Evolutionary conservation across 2,888 invertebrate genomes (phyloP), one percentile per base, ranked within the genome.

Genomic region (Allacma fusca): DNA sequence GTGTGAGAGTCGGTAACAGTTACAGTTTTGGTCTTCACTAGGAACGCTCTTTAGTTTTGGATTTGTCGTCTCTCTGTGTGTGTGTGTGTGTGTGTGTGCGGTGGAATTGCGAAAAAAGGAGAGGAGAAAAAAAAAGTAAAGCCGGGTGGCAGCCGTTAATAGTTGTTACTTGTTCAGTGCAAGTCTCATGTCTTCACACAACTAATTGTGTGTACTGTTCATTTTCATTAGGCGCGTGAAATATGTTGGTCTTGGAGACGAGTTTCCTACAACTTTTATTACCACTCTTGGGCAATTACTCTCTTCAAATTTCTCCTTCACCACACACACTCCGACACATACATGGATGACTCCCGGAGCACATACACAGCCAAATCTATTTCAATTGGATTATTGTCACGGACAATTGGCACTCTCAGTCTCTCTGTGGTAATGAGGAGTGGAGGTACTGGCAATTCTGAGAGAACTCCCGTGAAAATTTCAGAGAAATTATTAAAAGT

Each of bases 141-240:
- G 34, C 34, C 34, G 34, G 34, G 34, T 34, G 34, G 34, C 9
- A 34, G 34, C 34, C 34, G 34, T 34, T 34, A 34, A 34, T 34
- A 34, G 34, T 34, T 34, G 34, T 34, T 34, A 34, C 34, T 34
- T 34, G 34, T 34, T 34, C 34, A 34, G 34, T 34, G 34, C 5
- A 34, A 34, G 34, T 34, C 34, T 34, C 34, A 34, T 34, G 34
- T 34, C 34, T 34, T 34, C 34, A 34, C 34, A 34, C n/a, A 71
- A 57, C 71, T 72, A 72, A 72, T 72, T 59, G 62, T 72, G 34
- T 50, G 24, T 57, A 72, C 28, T 62, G 62, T 72, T 62, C 62
- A 64, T 73, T 73, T 73, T 73, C 40, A 73, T 73, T 73, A 73
- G 62, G 23, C 40, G 62, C 19, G 24, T 43, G 43, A 62, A 62